Conservation (phyloP, 2,888 invertebrate genomes). For the Tenthredo amoena region DNA sequence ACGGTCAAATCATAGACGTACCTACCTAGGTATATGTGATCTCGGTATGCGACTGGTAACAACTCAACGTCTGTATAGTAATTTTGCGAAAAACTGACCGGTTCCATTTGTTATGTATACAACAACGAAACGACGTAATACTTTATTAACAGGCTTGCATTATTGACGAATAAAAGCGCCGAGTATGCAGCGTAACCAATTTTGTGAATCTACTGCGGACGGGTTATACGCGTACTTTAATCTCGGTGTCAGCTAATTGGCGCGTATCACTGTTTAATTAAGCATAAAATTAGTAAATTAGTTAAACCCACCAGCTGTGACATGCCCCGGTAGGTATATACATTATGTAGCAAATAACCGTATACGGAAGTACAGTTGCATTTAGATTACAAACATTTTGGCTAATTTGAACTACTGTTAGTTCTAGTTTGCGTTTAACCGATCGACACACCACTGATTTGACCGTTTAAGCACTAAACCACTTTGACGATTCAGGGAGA, state of each 20-base stretch:
- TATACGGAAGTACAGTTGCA: background rate
- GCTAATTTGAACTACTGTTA: slow-evolving; percentile 62
- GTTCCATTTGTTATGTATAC: background rate
- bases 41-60: background rate
- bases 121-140: background rate
- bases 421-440: background rate
- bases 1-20: background rate
- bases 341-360: slow-evolving; percentile 1
- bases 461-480: slow-evolving; percentile 6
- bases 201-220: slow-evolving; percentile 24
- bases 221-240: slow-evolving; percentile 30
- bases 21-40: background rate
- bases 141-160: background rate
- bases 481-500: background rate
- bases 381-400: slow-evolving; percentile 60
- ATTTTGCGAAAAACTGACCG: background rate
- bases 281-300: slow-evolving; percentile 72
- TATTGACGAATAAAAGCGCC: slow-evolving; percentile 24
- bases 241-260: slow-evolving; percentile 44
- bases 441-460: slow-evolving; percentile 59
- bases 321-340: slow-evolving; percentile 52
- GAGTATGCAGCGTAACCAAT: slow-evolving; percentile 17
- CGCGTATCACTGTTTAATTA: slow-evolving; percentile 65
- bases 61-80: background rate
- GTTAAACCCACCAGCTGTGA: slow-evolving; percentile 60